Percentiles rank a stretch among this genome's conserved stretches.
phyloP scores from a whole-genome alignment of 2,797 vertebrate species.

The Ctenopoma kingsleyae region DNA sequence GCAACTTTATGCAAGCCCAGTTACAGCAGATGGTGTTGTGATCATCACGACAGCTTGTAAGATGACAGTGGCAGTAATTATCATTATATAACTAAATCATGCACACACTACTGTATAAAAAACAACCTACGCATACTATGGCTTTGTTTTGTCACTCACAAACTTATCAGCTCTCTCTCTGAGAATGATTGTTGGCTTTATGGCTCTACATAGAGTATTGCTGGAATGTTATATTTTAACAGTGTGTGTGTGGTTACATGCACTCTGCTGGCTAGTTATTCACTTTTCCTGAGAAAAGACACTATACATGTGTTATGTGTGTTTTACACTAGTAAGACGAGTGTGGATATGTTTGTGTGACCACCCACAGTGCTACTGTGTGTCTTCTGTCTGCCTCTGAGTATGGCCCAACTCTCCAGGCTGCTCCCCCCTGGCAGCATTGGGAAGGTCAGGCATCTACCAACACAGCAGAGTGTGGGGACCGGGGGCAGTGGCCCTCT shows the following conservation, averaged over 20 bases:
- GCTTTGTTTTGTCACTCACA: conserved; percentile 64
- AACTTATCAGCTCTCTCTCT: conserved; percentile 43
- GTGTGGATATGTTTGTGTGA: conserved; percentile 32
- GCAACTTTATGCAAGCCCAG: conserved; percentile 46
- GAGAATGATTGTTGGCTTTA: conserved; percentile 54
- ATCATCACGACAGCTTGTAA: conserved; percentile 62
- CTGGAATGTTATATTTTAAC: conserved; percentile 66
- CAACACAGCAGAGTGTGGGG: conserved; percentile 63
- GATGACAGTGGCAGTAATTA: conserved; percentile 67
- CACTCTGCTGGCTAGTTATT: conserved; percentile 44
- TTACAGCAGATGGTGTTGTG: conserved; percentile 71
- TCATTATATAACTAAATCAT: conserved; percentile 63
- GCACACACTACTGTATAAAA: conserved; percentile 64
- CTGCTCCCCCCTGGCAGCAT: conserved; percentile 83
- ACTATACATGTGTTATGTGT: conserved; percentile 32
- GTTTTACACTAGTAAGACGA: conserved; percentile 10
- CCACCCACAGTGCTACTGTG: conserved; percentile 30
- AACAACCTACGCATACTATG: conserved; percentile 65
- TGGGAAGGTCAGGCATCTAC: conserved; percentile 73
- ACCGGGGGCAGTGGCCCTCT: conserved; percentile 21
- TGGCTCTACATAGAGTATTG: conserved; percentile 69
- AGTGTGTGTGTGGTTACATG: conserved; percentile 35
- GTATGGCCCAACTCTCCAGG: conserved; percentile 66
- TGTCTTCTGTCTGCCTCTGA: conserved; percentile 74
- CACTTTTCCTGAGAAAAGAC: conserved; percentile 77